A percentile compares a stretch with the other conserved stretches of the same genome.
Conservation (phyloP, 2,113 vertebrate species). For the Dromiciops gliroides region DNA sequence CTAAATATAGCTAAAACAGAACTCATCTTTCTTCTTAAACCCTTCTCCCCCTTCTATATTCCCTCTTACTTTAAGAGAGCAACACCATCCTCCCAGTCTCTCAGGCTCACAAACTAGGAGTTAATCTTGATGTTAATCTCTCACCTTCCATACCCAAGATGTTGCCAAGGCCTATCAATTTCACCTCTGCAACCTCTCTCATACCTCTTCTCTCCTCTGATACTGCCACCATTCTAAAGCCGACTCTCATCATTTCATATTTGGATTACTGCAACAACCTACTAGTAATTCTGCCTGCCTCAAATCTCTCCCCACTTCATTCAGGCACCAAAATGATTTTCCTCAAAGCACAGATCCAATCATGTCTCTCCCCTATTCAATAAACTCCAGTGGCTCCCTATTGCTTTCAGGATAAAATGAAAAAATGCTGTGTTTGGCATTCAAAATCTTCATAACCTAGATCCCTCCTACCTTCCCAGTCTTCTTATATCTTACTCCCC, state of each 20-base stretch:
- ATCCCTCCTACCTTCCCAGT: not conserved
- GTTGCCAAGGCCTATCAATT: too few species aligned
- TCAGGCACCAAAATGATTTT: not conserved
- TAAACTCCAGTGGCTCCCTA: not conserved
- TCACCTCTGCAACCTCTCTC: too few species aligned
- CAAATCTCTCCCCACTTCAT: not conserved
- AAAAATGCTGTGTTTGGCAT: not conserved
- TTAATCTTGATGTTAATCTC: not conserved
- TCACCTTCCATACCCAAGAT: too few species aligned
- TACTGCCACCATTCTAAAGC: not conserved
- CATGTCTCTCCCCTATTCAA: not conserved
- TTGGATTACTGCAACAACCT: not conserved
- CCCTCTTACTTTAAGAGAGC: not conserved
- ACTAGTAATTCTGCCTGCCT: not conserved
- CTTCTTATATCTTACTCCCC: not conserved
- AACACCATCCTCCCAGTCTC: not conserved
- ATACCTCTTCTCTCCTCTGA: not conserved
- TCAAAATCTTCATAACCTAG: not conserved
- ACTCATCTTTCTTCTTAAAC: not conserved
- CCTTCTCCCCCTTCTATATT: not conserved
- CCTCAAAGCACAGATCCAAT: not conserved
- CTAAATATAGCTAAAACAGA: not conserved
- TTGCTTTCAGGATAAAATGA: not conserved
- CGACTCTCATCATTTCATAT: not conserved
- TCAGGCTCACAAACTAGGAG: not conserved